Evolutionary conservation across 2,113 vertebrate species (phyloP).

Genomic region (Scytalopus superciliaris): DNA sequence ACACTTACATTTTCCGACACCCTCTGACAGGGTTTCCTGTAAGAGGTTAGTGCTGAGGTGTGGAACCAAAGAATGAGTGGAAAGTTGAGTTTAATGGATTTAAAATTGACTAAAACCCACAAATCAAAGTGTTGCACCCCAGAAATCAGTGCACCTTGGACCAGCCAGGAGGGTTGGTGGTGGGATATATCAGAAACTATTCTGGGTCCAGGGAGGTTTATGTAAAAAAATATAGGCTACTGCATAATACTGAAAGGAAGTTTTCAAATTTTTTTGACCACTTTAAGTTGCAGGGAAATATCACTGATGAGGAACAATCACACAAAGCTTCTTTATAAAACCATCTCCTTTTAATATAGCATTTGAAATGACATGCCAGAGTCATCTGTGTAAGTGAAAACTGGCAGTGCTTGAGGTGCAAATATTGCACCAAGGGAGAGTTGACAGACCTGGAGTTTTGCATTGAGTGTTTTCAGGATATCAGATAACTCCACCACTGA

Average conservation of each 20-base stretch:
- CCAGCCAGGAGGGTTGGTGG: neutral
- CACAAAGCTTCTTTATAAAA: neutral
- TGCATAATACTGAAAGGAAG: neutral
- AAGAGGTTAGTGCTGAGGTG: conserved; percentile 21
- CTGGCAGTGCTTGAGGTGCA: neutral
- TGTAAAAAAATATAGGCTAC: conserved; percentile 6
- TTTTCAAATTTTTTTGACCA: neutral
- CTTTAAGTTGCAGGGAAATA: neutral
- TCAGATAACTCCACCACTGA: fast-evolving
- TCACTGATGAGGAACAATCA: neutral
- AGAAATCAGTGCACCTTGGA: neutral
- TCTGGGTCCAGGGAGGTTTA: neutral
- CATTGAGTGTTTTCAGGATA: neutral
- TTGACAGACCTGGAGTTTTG: fast-evolving
- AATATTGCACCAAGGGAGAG: neutral
- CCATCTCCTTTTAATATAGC: neutral
- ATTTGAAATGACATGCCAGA: neutral
- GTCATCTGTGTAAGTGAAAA: neutral
- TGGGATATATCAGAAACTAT: neutral
- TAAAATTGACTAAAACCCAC: conserved; percentile 2
- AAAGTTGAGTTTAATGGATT: conserved; percentile 49
- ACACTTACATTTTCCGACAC: conserved; percentile 10
- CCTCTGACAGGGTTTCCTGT: conserved; percentile 15
- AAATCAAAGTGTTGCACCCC: neutral
- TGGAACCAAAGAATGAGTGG: neutral